Evolutionary conservation across 2,113 vertebrate genomes (phyloP).

Genomic region (Pao palembangensis): DNA sequence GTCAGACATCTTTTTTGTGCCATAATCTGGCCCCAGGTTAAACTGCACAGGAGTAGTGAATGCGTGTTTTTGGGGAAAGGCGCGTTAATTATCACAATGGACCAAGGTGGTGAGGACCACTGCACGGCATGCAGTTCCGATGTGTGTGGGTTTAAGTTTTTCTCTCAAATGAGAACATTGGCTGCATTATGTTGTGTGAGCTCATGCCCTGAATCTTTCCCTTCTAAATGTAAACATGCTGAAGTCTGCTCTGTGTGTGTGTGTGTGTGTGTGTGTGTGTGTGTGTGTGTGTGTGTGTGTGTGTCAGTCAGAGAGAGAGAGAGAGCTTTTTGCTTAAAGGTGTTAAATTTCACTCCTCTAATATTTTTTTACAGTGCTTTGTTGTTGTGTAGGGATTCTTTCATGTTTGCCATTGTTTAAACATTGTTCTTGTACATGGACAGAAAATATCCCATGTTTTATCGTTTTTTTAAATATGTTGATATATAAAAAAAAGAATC

Average conservation of each 20-base stretch:
- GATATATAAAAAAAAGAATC: constrained; percentile 54
- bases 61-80: neutral
- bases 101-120: constrained; percentile 16
- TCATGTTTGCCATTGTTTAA: constrained; percentile 9
- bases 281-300: neutral
- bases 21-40: constrained; percentile 1
- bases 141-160: constrained; percentile 11
- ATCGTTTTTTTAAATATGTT: constrained; percentile 72
- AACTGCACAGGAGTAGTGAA: constrained; percentile 10
- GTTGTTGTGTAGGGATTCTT: constrained; percentile 13
- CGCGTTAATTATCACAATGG: constrained; percentile 17
- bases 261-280: too few relatives aligned
- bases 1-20: constrained; percentile 1
- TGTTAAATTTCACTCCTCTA: too few relatives aligned
- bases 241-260: constrained; percentile 7
- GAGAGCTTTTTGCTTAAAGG: too few relatives aligned
- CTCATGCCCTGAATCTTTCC: constrained; percentile 12
- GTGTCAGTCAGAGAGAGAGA: too few relatives aligned
- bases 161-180: constrained; percentile 1
- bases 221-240: constrained; percentile 20
- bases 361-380: too few relatives aligned
- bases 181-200: constrained; percentile 13
- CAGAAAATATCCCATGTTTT: constrained; percentile 57
- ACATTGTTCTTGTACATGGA: constrained; percentile 64
- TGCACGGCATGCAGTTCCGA: constrained; percentile 40